phyloP scores from a whole-genome alignment of 1,140 invertebrate genomes.

The Semibalanus balanoides region DNA sequence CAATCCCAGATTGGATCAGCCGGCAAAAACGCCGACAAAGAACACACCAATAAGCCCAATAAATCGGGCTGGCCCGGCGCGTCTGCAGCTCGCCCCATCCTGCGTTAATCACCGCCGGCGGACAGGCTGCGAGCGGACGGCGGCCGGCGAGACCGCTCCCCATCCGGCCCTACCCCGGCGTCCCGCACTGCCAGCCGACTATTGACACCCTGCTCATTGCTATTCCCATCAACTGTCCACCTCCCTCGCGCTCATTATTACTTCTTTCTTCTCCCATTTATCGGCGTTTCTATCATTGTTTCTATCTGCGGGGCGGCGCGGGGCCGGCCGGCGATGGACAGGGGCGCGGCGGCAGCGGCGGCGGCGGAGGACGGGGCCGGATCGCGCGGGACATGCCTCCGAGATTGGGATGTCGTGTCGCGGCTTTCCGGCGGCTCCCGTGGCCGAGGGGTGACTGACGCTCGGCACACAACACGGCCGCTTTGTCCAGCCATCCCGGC shows the following conservation, averaged over 20 bases:
- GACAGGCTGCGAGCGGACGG: not conserved
- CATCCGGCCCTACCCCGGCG: no score
- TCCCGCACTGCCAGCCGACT: not conserved
- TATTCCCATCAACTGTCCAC: slow-evolving; percentile 1
- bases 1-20: not conserved
- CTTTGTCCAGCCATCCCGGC: no score
- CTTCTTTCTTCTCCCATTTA: slow-evolving; percentile 2
- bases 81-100: not conserved
- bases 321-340: no score
- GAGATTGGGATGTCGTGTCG: not conserved
- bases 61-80: not conserved
- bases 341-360: no score
- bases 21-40: not conserved
- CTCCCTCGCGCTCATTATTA: not conserved
- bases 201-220: not conserved
- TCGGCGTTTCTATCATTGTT: slow-evolving; percentile 2
- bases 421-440: not conserved
- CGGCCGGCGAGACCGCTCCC: no score
- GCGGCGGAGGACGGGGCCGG: no score
- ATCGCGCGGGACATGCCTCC: not conserved
- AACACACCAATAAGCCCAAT: not conserved
- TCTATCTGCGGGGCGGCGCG: not conserved
- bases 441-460: no score
- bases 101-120: not conserved
- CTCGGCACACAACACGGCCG: no score